These are phyloP conservation scores for Cichladusa arquata DNA, from an alignment of 2,113 vertebrate genomes.

Conservation along the genomic window DNA sequence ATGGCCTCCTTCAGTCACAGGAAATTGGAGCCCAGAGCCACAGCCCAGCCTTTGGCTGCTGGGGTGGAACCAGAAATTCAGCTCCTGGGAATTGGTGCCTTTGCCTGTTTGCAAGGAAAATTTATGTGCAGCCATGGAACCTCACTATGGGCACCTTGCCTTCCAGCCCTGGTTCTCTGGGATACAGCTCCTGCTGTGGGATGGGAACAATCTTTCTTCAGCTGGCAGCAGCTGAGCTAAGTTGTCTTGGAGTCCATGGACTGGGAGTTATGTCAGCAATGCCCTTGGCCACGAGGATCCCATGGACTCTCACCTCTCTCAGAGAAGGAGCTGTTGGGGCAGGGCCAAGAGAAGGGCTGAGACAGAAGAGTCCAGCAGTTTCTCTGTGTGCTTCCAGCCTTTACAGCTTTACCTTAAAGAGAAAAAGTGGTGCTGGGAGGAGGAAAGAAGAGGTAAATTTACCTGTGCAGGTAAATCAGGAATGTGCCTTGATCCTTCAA, in stretches of 20 bases:
- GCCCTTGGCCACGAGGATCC: background rate
- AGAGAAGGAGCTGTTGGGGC: background rate
- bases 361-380: background rate
- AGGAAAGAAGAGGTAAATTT: background rate
- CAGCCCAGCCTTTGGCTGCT: background rate
- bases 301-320: background rate
- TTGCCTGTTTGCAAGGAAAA: background rate
- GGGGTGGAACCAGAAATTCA: background rate
- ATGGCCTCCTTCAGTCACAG: background rate
- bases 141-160: background rate
- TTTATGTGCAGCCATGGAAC: background rate
- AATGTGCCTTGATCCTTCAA: background rate
- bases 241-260: background rate
- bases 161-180: background rate
- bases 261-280: background rate
- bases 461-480: background rate
- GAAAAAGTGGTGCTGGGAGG: background rate
- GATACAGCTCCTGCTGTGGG: background rate
- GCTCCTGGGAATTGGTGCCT: background rate
- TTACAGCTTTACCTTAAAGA: background rate
- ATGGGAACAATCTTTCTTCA: background rate
- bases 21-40: background rate
- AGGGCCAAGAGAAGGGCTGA: background rate
- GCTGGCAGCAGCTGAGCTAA: background rate
- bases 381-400: background rate